phyloP scores from a whole-genome alignment of 2,888 invertebrate genomes.

The Phlogophora meticulosa region DNA sequence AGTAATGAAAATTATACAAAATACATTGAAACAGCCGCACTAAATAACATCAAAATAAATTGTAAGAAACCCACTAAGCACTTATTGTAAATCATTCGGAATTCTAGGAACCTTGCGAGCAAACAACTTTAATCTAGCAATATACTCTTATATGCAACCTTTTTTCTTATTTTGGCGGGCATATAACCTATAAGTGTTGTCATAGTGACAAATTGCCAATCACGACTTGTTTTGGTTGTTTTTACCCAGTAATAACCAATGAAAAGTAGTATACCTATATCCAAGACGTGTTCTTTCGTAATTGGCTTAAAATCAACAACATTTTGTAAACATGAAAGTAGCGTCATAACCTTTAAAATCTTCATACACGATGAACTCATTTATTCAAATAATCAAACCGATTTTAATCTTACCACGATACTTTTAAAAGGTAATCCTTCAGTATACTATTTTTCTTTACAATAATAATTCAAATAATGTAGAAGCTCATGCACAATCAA shows the following conservation, averaged over 20 bases:
- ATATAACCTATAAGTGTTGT: constrained; percentile 10
- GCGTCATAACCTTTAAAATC: constrained; percentile 48
- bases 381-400: not conserved
- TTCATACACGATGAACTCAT: constrained; percentile 17
- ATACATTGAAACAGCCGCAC: not conserved
- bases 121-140: not conserved
- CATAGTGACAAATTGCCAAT: not conserved
- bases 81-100: not conserved
- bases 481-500: constrained; percentile 38
- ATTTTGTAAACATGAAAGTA: constrained; percentile 47
- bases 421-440: not conserved
- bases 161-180: constrained; percentile 20
- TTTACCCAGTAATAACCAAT: constrained; percentile 22
- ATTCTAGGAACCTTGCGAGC: not conserved
- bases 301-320: constrained; percentile 38
- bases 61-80: not conserved
- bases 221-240: not conserved
- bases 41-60: not conserved
- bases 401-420: constrained; percentile 20
- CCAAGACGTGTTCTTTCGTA: constrained; percentile 9
- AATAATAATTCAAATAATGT: constrained; percentile 7
- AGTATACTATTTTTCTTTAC: not conserved
- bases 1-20: not conserved
- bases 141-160: not conserved
- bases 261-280: constrained; percentile 9